Conservation (phyloP, 2,888 invertebrate species). For the Macrosoma leucophasiata region DNA sequence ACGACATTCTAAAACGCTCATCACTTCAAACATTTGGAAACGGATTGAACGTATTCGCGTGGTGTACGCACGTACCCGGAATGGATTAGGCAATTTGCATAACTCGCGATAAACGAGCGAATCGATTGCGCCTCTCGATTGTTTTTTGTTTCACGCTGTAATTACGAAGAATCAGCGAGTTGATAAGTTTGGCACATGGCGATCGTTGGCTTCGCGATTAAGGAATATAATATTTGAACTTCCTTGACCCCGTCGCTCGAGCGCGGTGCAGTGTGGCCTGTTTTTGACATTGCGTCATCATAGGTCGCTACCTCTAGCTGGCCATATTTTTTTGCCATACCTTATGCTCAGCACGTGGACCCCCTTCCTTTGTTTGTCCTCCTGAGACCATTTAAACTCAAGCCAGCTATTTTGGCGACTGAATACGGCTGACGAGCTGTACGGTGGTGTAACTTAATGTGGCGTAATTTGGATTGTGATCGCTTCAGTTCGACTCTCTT, state of each 20-base stretch:
- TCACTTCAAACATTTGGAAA: constrained; percentile 26
- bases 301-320: constrained; percentile 68
- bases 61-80: constrained; percentile 15
- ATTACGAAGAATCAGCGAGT: constrained; percentile 32
- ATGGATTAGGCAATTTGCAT: constrained; percentile 21
- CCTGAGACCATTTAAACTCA: constrained; percentile 58
- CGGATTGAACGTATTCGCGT: constrained; percentile 12
- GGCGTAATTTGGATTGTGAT: constrained; percentile 56
- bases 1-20: constrained; percentile 45
- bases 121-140: constrained; percentile 19
- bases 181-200: constrained; percentile 39
- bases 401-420: constrained; percentile 54
- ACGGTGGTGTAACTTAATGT: constrained; percentile 51
- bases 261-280: constrained; percentile 53
- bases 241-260: constrained; percentile 60
- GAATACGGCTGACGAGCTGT: constrained; percentile 48
- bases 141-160: constrained; percentile 24
- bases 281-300: constrained; percentile 72
- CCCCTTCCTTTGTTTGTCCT: constrained; percentile 71
- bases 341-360: constrained; percentile 60
- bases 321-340: constrained; percentile 67
- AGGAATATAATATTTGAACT: constrained; percentile 59
- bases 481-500: constrained; percentile 31
- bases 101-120: constrained; percentile 17
- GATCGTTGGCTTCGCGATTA: constrained; percentile 40